Conservation (phyloP, 2,113 vertebrate genomes). For the Himantopus leucocephalus region DNA sequence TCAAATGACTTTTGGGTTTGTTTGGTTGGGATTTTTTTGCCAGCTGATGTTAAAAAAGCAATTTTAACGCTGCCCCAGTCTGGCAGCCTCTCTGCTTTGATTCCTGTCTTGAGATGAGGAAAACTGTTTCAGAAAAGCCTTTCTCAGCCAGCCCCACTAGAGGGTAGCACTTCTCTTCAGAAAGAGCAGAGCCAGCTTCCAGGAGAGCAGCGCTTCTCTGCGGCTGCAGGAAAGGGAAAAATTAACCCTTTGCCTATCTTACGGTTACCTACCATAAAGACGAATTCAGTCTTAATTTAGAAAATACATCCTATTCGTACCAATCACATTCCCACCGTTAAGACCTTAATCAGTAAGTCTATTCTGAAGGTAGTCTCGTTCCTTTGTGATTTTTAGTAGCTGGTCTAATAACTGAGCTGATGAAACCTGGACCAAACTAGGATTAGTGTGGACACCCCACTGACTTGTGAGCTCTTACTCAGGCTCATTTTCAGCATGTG, state of each 20-base stretch:
- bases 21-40: background rate
- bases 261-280: background rate
- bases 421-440: background rate
- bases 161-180: conserved; percentile 49
- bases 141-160: conserved; percentile 20
- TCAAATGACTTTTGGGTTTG: background rate
- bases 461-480: background rate
- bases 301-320: background rate
- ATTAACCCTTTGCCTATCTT: background rate
- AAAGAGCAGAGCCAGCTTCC: background rate
- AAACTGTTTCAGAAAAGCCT: background rate
- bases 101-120: background rate
- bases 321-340: background rate
- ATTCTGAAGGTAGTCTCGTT: background rate
- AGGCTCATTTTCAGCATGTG: fast-evolving
- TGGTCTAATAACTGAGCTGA: background rate
- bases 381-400: background rate
- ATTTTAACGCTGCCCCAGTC: fast-evolving
- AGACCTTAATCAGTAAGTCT: background rate
- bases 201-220: background rate
- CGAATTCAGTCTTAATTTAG: fast-evolving
- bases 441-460: background rate
- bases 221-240: background rate
- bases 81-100: background rate
- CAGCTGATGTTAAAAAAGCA: background rate